Evolutionary conservation across 2,113 vertebrate genomes (phyloP).

Genomic region (Fukomys damarensis): DNA sequence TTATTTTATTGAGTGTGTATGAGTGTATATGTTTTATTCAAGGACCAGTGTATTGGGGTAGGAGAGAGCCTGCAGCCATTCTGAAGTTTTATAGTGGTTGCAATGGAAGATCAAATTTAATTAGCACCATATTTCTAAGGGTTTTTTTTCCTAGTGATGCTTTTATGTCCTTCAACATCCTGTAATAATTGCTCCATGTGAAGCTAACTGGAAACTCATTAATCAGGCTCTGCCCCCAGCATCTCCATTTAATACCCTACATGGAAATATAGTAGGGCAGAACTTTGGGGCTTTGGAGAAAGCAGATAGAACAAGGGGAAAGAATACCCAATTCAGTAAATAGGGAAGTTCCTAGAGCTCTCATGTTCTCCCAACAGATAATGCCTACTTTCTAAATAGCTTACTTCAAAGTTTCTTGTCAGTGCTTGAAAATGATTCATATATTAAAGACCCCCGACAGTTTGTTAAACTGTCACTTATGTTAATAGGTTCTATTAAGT

Average conservation of each 20-base stretch:
- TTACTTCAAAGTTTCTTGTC: not conserved
- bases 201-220: not conserved
- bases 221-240: not conserved
- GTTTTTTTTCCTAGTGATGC: not conserved
- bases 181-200: not conserved
- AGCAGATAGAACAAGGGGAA: not conserved
- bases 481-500: not conserved
- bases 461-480: not conserved
- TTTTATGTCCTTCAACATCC: not conserved
- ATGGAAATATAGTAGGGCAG: not conserved
- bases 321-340: not conserved
- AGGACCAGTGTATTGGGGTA: not conserved
- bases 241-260: not conserved
- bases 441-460: not conserved
- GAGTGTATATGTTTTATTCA: not conserved
- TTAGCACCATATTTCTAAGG: not conserved
- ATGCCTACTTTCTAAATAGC: not conserved
- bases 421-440: not conserved
- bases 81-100: not conserved
- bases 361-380: not conserved
- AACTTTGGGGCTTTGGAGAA: not conserved
- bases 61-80: not conserved
- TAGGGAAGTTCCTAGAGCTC: not conserved
- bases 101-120: not conserved
- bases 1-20: not conserved